Base-by-base conservation (phyloP, 2,797 vertebrate genomes). In the Cheirogaleus major region DNA sequence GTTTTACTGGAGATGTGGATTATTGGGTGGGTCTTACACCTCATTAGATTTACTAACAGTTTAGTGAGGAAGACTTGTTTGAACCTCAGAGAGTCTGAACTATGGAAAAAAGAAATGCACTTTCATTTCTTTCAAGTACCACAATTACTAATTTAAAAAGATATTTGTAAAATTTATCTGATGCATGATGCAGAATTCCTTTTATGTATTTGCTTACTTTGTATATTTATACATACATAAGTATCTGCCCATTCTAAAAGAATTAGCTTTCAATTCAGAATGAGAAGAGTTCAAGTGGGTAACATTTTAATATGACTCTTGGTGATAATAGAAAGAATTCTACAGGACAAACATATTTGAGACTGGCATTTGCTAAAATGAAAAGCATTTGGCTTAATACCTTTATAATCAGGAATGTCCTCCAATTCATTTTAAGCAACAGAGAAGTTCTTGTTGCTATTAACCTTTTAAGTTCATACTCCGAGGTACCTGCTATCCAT, bases 251-350 rank as follows among this genome's bases (percentile, higher is more conserved):
- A 73, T 35, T 65, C 20, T 65, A 78, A 32, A 63, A 72, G 61
- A 93, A 89, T 91, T 69, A 73, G 41, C 41, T 73, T 81, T 84
- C 92, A 96, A 22, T 92, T 89, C 45, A 27, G 38, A 84, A 88
- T 32, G 48, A 85, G 38, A 20, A 82, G 73, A 96, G 87, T 72
- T 95, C 57, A 90, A 57, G 84, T 38, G 18, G 17, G n/a, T 43
- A 75, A 18, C 10, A 83, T 78, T 90, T 96, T 52, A 57, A 73
- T 38, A 81, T 6, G 38, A 63, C 15, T 82, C 55, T 72, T 70
- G 45, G 12, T 72, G 55, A 61, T 59, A 70, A 73, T 27, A 93
- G 89, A 85, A 88, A 59, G 3, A 92, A 83, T 89, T 72, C 45
- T 67, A 61, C 6, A 22, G n/a, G 84, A 88, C 27, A 73, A 95